phyloP scores from a whole-genome alignment of 2,113 vertebrate species.

The Urocynchramus pylzowi region DNA sequence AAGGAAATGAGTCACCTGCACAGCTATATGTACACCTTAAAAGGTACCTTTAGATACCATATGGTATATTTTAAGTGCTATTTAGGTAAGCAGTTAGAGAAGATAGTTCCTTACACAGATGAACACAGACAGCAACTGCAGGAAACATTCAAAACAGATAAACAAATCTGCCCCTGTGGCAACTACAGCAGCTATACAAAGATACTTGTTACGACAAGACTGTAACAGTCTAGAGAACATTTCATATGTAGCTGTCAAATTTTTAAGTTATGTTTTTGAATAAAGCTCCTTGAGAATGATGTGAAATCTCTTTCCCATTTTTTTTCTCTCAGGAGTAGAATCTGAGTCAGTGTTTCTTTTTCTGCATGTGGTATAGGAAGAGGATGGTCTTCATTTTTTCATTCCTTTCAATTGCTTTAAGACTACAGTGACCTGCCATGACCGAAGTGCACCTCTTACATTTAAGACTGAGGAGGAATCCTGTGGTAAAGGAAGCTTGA shows the following conservation, averaged over 20 bases:
- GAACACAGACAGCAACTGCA: background rate
- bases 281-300: background rate
- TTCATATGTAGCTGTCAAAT: background rate
- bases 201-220: background rate
- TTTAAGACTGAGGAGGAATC: background rate
- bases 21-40: background rate
- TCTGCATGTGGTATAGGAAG: background rate
- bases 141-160: background rate
- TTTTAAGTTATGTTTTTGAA: background rate
- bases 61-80: background rate
- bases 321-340: background rate
- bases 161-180: background rate
- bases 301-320: background rate
- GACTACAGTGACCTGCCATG: background rate
- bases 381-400: background rate
- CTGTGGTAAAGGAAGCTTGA: background rate
- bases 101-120: background rate
- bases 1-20: background rate
- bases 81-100: background rate
- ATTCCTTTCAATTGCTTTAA: background rate
- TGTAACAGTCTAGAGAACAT: background rate
- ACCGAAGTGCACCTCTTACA: background rate
- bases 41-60: background rate
- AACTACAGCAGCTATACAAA: background rate
- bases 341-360: background rate